A percentile compares a stretch with the other conserved stretches of the same genome.
Evolutionary conservation across 2,113 vertebrate genomes (phyloP).

Genomic region (Orcinus orca): DNA sequence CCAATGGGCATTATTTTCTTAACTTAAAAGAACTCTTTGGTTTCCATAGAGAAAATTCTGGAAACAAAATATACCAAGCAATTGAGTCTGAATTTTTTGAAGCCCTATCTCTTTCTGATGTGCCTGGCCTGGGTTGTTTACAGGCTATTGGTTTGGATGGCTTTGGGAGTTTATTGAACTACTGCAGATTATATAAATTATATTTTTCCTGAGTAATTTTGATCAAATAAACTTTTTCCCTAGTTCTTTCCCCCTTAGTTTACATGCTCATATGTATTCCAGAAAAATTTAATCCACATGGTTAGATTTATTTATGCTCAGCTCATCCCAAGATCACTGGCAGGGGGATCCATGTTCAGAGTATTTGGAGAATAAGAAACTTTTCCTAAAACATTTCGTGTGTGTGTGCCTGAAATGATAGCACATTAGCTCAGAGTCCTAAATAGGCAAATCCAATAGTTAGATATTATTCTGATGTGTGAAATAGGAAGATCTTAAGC

Average conservation of each 20-base stretch:
- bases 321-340: neutral
- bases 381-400: neutral
- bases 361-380: neutral
- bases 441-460: neutral
- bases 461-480: neutral
- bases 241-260: neutral
- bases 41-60: slow-evolving; percentile 44
- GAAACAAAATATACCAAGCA: neutral
- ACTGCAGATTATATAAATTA: neutral
- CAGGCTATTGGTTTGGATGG: slow-evolving; percentile 28
- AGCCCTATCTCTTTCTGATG: neutral
- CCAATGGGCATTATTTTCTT: neutral
- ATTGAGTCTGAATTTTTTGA: neutral
- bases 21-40: neutral
- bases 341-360: neutral
- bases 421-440: neutral
- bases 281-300: slow-evolving; percentile 31
- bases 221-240: slow-evolving; percentile 36
- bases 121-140: slow-evolving; percentile 7
- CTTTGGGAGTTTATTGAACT: slow-evolving; percentile 31
- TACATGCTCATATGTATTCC: slow-evolving; percentile 14
- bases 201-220: slow-evolving; percentile 52
- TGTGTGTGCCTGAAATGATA: neutral
- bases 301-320: slow-evolving; percentile 3
- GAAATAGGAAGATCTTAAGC: slow-evolving; percentile 5